Conservation (phyloP, 2,797 vertebrate genomes). For the Cyprinodon diabolis region DNA sequence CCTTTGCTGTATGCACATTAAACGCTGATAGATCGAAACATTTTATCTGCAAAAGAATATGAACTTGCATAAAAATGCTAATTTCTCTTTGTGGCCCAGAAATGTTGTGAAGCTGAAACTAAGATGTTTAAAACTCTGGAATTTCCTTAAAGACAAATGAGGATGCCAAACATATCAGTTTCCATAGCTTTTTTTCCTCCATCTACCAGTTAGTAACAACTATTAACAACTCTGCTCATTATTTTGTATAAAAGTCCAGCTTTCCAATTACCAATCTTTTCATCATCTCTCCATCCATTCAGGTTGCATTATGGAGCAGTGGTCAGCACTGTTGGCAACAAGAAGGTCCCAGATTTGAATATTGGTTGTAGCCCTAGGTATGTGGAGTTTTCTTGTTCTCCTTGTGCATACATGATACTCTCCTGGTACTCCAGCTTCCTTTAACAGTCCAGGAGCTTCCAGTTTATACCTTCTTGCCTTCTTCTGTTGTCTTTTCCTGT, state of each 20-base stretch:
- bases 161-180: not conserved
- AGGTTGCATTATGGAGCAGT: not conserved
- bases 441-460: not conserved
- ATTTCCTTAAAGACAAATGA: not conserved
- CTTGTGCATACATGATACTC: no score
- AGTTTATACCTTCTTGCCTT: not conserved
- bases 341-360: no score
- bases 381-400: no score
- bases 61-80: not conserved
- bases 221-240: not conserved
- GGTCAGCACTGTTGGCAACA: not conserved
- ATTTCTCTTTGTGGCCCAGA: not conserved
- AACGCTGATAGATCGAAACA: constrained; percentile 17
- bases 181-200: not conserved
- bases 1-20: constrained; percentile 27
- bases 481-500: not conserved
- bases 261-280: not conserved
- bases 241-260: not conserved
- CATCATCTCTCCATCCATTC: not conserved
- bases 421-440: no score
- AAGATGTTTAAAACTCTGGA: not conserved
- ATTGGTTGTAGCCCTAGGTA: no score
- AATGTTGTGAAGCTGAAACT: not conserved
- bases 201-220: not conserved
- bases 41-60: constrained; percentile 56